Conservation (phyloP, 37 sponge, comb jelly and placozoan species). For the Beroe forskalii region DNA sequence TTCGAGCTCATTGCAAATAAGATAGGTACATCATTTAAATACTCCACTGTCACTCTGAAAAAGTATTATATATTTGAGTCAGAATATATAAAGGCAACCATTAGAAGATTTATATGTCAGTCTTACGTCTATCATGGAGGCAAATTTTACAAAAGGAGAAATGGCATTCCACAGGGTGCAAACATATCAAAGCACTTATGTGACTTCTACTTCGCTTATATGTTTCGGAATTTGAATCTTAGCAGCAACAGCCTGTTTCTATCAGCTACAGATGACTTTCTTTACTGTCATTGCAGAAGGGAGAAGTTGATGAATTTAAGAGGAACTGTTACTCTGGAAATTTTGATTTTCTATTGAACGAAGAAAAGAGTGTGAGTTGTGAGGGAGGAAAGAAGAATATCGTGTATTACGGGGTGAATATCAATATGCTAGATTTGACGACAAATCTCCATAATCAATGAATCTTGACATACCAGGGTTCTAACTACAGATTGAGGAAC, state of each 20-base stretch:
- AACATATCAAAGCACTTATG: not conserved
- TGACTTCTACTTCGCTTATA: not conserved
- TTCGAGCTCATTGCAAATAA: too few species aligned
- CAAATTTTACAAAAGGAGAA: not conserved
- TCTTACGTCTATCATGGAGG: not conserved
- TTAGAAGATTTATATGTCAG: not conserved
- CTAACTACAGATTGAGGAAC: not conserved
- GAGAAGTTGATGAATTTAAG: not conserved
- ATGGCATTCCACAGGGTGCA: not conserved
- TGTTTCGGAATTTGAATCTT: not conserved
- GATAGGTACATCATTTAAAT: not conserved
- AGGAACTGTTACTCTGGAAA: not conserved
- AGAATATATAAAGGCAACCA: too few species aligned
- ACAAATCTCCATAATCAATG: too few species aligned
- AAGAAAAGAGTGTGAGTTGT: too few species aligned
- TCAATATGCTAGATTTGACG: not conserved
- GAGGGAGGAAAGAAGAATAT: too few species aligned
- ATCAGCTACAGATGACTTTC: not conserved
- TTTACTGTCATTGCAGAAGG: not conserved
- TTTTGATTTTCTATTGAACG: too few species aligned
- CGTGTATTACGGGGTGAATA: too few species aligned
- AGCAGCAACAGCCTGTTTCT: not conserved
- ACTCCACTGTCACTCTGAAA: not conserved
- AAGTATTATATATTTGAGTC: too few species aligned
- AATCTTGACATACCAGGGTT: not conserved